phyloP scores from a whole-genome alignment of 2,113 vertebrate genomes.

The Myotis davidii region DNA sequence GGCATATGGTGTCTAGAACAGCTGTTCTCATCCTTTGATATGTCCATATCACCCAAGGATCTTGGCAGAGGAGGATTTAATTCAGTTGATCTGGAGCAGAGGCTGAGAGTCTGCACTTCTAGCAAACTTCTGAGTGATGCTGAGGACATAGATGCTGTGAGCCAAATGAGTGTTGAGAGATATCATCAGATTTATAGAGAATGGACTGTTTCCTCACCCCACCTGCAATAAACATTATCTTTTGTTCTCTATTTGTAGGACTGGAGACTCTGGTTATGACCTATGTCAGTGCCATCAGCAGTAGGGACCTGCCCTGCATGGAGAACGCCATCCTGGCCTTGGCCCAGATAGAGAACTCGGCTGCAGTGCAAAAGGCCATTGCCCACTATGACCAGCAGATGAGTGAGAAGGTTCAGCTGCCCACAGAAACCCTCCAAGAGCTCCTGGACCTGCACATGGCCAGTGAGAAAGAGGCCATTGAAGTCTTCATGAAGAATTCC shows the following conservation, averaged over 20 bases:
- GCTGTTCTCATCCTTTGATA: neutral
- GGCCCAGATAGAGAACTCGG: conserved; percentile 80
- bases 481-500: conserved; percentile 72
- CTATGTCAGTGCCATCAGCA: conserved; percentile 78
- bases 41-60: neutral
- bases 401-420: conserved; percentile 66
- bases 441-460: conserved; percentile 58
- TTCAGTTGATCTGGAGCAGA: neutral
- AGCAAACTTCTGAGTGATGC: neutral
- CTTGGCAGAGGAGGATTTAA: neutral
- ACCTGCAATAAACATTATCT: neutral
- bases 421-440: conserved; percentile 67
- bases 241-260: conserved; percentile 65
- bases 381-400: conserved; percentile 74
- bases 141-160: neutral
- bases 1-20: neutral
- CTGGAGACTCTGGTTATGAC: conserved; percentile 73
- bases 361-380: conserved; percentile 75
- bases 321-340: conserved; percentile 80
- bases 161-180: neutral
- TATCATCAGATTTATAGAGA: neutral
- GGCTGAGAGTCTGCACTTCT: neutral
- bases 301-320: conserved; percentile 82
- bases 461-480: conserved; percentile 68
- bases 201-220: neutral